Evolutionary conservation across 1,140 invertebrate species (phyloP).

Genomic region (Campoletis sonorensis): DNA sequence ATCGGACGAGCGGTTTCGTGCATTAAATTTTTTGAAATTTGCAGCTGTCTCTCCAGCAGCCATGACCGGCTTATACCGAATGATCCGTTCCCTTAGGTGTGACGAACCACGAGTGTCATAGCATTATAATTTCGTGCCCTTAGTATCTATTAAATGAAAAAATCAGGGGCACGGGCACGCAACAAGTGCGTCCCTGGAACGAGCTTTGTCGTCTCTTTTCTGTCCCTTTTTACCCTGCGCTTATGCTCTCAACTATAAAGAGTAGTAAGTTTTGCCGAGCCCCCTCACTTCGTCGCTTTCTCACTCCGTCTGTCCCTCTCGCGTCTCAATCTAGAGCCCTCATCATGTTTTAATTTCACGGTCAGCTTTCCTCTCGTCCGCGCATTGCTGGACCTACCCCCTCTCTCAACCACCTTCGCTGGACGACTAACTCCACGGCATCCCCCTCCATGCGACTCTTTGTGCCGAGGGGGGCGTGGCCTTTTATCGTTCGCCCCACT

Average conservation of each 20-base stretch:
- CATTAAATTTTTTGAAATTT: too few species aligned
- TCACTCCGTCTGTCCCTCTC: slow-evolving; percentile 53
- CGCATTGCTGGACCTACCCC: slow-evolving; percentile 59
- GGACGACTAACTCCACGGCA: slow-evolving; percentile 40
- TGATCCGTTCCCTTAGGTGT: too few species aligned
- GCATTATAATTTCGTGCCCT: slow-evolving; percentile 15
- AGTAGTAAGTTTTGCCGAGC: background rate
- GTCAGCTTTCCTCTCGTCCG: slow-evolving; percentile 62
- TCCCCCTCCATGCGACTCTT: slow-evolving; percentile 30
- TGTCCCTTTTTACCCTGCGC: slow-evolving; percentile 7
- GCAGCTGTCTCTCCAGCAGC: too few species aligned
- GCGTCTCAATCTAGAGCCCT: slow-evolving; percentile 71
- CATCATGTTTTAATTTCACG: slow-evolving; percentile 75
- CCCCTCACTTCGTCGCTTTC: slow-evolving; percentile 39
- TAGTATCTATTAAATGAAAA: slow-evolving; percentile 19
- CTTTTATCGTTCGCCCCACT: background rate
- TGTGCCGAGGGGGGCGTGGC: slow-evolving; percentile 45
- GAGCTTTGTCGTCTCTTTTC: slow-evolving; percentile 25
- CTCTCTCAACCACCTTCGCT: slow-evolving; percentile 53
- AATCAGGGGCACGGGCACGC: slow-evolving; percentile 35
- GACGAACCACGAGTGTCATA: slow-evolving; percentile 14
- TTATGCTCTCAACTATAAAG: background rate
- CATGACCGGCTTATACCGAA: too few species aligned
- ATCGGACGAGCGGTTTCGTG: too few species aligned
- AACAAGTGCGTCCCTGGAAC: slow-evolving; percentile 49